These are phyloP conservation scores for Spilarctia lutea DNA, from an alignment of 2,888 invertebrate species.

Conservation along the genomic window DNA sequence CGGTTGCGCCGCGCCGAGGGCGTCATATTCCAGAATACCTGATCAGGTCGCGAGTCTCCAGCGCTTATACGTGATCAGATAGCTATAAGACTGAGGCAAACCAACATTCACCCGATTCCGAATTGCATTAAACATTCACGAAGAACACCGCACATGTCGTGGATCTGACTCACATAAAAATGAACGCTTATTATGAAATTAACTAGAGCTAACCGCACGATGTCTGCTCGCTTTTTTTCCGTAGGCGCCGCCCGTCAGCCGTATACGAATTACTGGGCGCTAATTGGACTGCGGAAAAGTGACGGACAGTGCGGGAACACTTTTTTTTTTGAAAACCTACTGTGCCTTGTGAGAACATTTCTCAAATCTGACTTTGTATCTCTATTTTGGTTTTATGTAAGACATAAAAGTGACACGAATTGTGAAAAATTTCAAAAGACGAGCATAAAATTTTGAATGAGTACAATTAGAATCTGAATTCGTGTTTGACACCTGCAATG, in stretches of 20 bases:
- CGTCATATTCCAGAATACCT: slow-evolving; percentile 77
- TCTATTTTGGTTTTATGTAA: slow-evolving; percentile 40
- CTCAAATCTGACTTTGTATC: slow-evolving; percentile 57
- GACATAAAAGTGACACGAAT: slow-evolving; percentile 9
- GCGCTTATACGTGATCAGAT: slow-evolving; percentile 64
- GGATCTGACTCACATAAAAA: slow-evolving; percentile 81
- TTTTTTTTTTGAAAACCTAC: slow-evolving; percentile 59
- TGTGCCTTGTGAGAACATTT: slow-evolving; percentile 57
- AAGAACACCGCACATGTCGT: slow-evolving; percentile 75
- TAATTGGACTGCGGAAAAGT: slow-evolving; percentile 85
- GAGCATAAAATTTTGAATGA: neutral
- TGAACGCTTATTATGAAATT: slow-evolving; percentile 86
- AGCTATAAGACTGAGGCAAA: slow-evolving; percentile 46
- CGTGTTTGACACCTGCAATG: neutral
- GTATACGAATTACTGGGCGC: slow-evolving; percentile 83
- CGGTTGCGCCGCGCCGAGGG: slow-evolving; percentile 72
- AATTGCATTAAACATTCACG: slow-evolving; percentile 82
- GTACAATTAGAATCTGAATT: neutral
- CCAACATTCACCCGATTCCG: slow-evolving; percentile 67
- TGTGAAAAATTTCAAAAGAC: neutral
- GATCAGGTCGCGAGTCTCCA: slow-evolving; percentile 72
- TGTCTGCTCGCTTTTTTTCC: slow-evolving; percentile 76
- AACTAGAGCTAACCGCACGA: slow-evolving; percentile 74
- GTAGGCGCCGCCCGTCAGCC: slow-evolving; percentile 76
- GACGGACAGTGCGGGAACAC: slow-evolving; percentile 78